Percentiles rank a stretch among this genome's conserved stretches.
Evolutionary conservation across 2,888 invertebrate genomes (phyloP).

Genomic region (Osmoderma eremita): DNA sequence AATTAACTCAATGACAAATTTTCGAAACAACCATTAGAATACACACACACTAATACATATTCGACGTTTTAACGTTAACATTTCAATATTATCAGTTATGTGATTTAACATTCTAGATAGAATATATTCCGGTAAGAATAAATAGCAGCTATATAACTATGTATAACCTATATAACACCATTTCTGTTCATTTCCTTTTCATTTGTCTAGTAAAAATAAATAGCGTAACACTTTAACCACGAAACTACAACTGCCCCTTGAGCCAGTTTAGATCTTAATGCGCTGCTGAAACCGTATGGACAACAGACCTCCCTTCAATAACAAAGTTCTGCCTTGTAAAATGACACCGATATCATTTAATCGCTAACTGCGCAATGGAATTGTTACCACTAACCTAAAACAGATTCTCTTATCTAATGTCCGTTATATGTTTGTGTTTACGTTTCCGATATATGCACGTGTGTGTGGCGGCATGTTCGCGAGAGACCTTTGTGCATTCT

Average conservation of each 20-base stretch:
- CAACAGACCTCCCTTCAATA: slow-evolving; percentile 8
- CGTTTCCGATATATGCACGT: neutral
- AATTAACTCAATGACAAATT: too few species aligned
- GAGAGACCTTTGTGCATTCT: slow-evolving; percentile 1
- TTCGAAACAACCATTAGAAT: too few species aligned
- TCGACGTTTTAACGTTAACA: too few species aligned
- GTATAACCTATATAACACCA: too few species aligned
- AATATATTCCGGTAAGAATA: too few species aligned
- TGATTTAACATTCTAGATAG: too few species aligned
- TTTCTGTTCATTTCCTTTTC: too few species aligned
- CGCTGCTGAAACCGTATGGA: neutral
- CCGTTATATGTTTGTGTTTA: slow-evolving; percentile 14
- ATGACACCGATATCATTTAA: slow-evolving; percentile 18
- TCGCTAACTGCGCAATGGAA: neutral
- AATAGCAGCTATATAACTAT: too few species aligned
- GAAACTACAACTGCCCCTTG: neutral
- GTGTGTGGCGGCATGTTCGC: neutral
- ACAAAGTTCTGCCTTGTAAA: slow-evolving; percentile 22
- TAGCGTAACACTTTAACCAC: neutral
- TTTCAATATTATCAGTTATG: too few species aligned
- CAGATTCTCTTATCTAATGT: slow-evolving; percentile 9
- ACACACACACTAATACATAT: too few species aligned
- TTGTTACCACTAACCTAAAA: neutral
- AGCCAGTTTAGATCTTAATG: neutral
- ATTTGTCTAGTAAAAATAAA: too few species aligned